Evolutionary conservation across 1,140 invertebrate genomes (phyloP).

Genomic region (Aethina tumida): DNA sequence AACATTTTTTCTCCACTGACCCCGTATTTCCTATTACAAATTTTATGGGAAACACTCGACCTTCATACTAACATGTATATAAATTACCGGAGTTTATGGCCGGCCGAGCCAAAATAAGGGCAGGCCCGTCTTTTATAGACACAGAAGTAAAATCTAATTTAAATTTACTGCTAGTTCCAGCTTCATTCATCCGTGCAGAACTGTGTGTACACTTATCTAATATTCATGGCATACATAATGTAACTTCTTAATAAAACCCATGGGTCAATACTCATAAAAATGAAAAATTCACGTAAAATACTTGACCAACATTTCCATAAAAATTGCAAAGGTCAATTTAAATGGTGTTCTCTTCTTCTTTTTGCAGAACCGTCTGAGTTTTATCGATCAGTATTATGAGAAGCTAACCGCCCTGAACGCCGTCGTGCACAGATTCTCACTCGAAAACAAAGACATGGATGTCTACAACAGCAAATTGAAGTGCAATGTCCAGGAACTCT

Average conservation of each 20-base stretch:
- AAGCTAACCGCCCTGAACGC: conserved; percentile 61
- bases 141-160: too few species aligned
- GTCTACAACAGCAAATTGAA: conserved; percentile 44
- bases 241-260: too few species aligned
- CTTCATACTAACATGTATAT: conserved; percentile 30
- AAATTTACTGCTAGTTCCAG: conserved; percentile 16
- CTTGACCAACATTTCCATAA: too few species aligned
- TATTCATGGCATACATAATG: too few species aligned
- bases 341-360: conserved; percentile 18
- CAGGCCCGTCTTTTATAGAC: too few species aligned
- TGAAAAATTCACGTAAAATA: too few species aligned
- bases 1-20: too few species aligned
- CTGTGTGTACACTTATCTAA: too few species aligned
- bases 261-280: too few species aligned
- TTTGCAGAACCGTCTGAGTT: conserved; percentile 51
- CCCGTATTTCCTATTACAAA: too few species aligned
- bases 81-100: conserved; percentile 26
- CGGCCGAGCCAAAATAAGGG: conserved; percentile 6
- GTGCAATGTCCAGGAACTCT: conserved; percentile 61
- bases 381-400: conserved; percentile 54
- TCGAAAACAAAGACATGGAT: conserved; percentile 41
- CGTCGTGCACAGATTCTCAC: conserved; percentile 60
- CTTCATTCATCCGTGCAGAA: too few species aligned
- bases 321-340: conserved; percentile 5
- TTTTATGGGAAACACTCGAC: conserved; percentile 17